Evolutionary conservation across 2,113 vertebrate genomes (phyloP).

Genomic region (Bagarius yarrelli): DNA sequence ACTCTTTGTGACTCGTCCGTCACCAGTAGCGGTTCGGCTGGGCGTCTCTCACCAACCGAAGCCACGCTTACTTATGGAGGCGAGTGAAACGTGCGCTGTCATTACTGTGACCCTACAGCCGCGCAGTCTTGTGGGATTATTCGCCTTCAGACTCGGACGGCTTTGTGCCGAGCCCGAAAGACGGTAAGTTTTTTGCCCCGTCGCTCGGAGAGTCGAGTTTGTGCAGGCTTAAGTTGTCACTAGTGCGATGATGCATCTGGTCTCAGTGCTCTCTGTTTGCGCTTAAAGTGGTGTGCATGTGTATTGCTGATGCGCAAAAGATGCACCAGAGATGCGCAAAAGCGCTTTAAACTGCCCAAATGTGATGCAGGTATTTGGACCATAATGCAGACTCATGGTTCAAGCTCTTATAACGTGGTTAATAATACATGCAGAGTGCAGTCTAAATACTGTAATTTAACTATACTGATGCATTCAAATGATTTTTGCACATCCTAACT

Average conservation of each 20-base stretch:
- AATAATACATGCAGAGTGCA: neutral
- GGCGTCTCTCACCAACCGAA: conserved; percentile 45
- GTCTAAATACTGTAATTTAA: neutral
- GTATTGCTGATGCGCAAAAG: neutral
- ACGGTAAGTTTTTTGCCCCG: conserved; percentile 60
- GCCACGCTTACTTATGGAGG: conserved; percentile 54
- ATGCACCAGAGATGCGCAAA: neutral
- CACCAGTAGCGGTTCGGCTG: conserved; percentile 25
- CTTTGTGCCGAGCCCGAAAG: conserved; percentile 29
- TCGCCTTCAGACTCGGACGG: conserved; percentile 22
- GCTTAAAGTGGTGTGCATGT: neutral
- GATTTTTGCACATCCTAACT: conserved; percentile 6
- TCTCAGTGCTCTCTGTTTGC: conserved; percentile 7
- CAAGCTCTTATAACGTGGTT: neutral
- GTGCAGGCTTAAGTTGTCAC: conserved; percentile 59
- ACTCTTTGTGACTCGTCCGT: conserved; percentile 11
- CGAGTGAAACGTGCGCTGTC: conserved; percentile 42
- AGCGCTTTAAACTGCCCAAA: neutral
- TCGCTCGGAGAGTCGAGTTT: conserved; percentile 47
- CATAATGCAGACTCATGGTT: neutral
- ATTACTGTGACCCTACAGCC: conserved; percentile 21
- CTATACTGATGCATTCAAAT: conserved; percentile 8
- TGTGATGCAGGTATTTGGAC: neutral
- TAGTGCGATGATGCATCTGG: conserved; percentile 37
- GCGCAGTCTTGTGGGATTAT: conserved; percentile 23